Conservation (phyloP, 2,113 vertebrate genomes). For the Ammospiza caudacuta region DNA sequence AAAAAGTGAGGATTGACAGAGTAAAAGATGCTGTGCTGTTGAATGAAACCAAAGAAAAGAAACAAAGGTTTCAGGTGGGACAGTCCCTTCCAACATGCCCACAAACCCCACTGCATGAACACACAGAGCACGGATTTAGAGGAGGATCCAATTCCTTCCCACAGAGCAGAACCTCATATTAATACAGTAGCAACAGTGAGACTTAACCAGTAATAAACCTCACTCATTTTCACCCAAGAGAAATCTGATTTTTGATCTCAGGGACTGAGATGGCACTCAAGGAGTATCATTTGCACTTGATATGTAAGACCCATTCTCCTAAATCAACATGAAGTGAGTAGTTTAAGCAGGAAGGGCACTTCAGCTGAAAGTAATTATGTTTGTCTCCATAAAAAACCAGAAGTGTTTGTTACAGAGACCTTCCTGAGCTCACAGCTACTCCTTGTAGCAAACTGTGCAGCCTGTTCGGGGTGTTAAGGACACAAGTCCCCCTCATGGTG, state of each 20-base stretch:
- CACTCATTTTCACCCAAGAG: background rate
- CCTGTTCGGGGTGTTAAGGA: background rate
- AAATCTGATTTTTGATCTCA: background rate
- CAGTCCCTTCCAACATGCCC: background rate
- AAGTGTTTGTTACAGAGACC: background rate
- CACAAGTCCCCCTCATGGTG: background rate
- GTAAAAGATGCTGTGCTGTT: background rate
- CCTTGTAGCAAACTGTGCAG: background rate
- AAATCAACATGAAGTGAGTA: background rate
- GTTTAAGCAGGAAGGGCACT: background rate
- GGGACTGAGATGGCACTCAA: background rate
- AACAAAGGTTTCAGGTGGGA: background rate
- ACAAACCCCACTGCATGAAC: background rate
- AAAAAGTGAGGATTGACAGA: background rate
- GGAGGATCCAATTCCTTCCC: background rate
- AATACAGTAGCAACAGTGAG: background rate
- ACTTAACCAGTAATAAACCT: background rate
- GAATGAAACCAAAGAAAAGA: background rate
- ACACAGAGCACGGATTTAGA: rapidly evolving
- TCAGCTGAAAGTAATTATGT: background rate
- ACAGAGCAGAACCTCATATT: background rate
- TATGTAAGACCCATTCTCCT: background rate
- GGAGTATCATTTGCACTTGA: background rate
- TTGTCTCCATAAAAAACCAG: background rate
- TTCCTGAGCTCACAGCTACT: background rate